phyloP scores from a whole-genome alignment of 1,140 invertebrate genomes.

The Trissolcus basalis region DNA sequence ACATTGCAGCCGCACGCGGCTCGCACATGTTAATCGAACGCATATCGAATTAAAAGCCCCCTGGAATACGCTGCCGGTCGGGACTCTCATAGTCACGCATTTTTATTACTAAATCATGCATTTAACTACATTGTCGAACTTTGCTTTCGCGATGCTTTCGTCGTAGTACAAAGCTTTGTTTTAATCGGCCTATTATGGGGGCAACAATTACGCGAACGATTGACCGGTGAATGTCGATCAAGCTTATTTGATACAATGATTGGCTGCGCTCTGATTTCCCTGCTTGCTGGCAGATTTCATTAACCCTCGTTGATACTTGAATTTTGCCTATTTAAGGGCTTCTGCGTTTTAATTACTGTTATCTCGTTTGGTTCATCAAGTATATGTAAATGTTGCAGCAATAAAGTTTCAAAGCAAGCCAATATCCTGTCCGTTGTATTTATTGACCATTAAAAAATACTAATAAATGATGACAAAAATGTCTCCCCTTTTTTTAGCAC shows the following conservation, averaged over 20 bases:
- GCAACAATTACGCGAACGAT: slow-evolving; percentile 53
- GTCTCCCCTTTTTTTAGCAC: neutral
- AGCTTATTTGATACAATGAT: slow-evolving; percentile 51
- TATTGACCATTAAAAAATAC: too few relatives aligned
- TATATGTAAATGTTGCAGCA: slow-evolving; percentile 20
- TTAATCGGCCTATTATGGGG: slow-evolving; percentile 49
- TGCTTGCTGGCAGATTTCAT: slow-evolving; percentile 41
- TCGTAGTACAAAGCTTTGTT: slow-evolving; percentile 46
- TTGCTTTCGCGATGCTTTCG: slow-evolving; percentile 34
- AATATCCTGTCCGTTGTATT: neutral
- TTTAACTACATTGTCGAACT: slow-evolving; percentile 46
- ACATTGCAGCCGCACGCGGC: slow-evolving; percentile 33
- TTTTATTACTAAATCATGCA: slow-evolving; percentile 54
- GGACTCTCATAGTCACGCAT: slow-evolving; percentile 33
- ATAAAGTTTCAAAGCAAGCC: slow-evolving; percentile 27
- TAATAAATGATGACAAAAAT: too few relatives aligned
- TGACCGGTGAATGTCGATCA: slow-evolving; percentile 51
- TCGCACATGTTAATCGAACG: slow-evolving; percentile 46
- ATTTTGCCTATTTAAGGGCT: slow-evolving; percentile 44
- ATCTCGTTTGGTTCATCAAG: slow-evolving; percentile 40
- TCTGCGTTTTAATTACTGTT: slow-evolving; percentile 44
- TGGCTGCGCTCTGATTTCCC: slow-evolving; percentile 46
- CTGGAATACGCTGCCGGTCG: slow-evolving; percentile 29
- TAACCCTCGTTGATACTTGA: slow-evolving; percentile 29
- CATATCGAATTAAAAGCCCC: slow-evolving; percentile 55